These are phyloP conservation scores for Trinectes maculatus DNA, from an alignment of 2,113 vertebrate genomes.

Conservation along the genomic window DNA sequence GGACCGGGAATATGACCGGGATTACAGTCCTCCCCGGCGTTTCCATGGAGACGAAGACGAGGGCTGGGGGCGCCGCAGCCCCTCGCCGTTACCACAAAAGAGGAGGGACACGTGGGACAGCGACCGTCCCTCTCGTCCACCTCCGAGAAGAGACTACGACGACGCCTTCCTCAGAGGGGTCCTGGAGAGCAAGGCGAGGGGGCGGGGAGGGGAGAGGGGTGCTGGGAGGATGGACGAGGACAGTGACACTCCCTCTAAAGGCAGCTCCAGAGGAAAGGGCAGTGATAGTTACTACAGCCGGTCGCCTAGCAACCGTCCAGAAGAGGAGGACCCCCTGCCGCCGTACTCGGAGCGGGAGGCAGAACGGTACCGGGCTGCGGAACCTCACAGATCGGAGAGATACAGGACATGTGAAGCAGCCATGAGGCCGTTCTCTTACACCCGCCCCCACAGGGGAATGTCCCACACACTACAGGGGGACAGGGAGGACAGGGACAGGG, in stretches of 20 bases:
- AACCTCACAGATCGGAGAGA: slow-evolving; percentile 64
- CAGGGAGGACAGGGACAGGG: slow-evolving; percentile 91
- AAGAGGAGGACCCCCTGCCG: slow-evolving; percentile 88
- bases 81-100: slow-evolving; percentile 82
- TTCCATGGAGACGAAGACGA: slow-evolving; percentile 71
- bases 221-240: slow-evolving; percentile 76
- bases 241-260: slow-evolving; percentile 89
- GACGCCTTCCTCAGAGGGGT: slow-evolving; percentile 84
- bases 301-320: slow-evolving; percentile 80
- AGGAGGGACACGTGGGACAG: slow-evolving; percentile 86
- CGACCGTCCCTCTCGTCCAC: slow-evolving; percentile 62
- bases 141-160: slow-evolving; percentile 84
- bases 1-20: slow-evolving; percentile 72
- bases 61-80: slow-evolving; percentile 82
- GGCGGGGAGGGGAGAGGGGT: slow-evolving; percentile 58
- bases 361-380: slow-evolving; percentile 75
- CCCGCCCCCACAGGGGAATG: slow-evolving; percentile 82
- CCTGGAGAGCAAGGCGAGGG: slow-evolving; percentile 86
- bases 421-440: slow-evolving; percentile 82
- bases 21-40: slow-evolving; percentile 72
- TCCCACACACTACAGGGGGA: slow-evolving; percentile 86
- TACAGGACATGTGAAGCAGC: slow-evolving; percentile 67
- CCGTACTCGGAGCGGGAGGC: slow-evolving; percentile 90
- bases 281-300: slow-evolving; percentile 76
- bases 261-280: slow-evolving; percentile 84